Evolutionary conservation across 2,888 invertebrate species (phyloP), one percentile per base, ranked within the genome.

Genomic region (Callyntrura guangdongensis): DNA sequence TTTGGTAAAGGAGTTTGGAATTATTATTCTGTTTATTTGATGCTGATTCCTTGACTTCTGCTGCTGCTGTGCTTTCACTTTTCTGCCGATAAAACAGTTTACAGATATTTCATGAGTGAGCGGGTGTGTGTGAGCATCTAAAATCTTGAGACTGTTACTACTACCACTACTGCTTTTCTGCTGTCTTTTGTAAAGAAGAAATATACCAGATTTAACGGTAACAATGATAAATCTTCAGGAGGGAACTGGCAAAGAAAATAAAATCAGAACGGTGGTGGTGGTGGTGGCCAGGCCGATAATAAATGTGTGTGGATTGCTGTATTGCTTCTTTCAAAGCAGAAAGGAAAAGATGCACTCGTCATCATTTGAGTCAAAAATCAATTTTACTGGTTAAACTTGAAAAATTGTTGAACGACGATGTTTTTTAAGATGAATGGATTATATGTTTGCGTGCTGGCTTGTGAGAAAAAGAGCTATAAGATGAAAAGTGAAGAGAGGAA

Each of bases 361-460:
- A 84, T 64, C 69, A 74, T 56, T 85, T 72, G 79, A 59, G 36
- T 81, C 79, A 59, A 56, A 86, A 86, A 86, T 86, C 86, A 86
- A 86, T 89, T 82, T 88, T 79, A 22, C 49, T 69, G 82, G 59
- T 77, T 64, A 86, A 83, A 86, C 83, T 91, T 86, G 53, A 67
- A 61, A 74, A 61, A 77, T 81, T 81, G 79, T 53, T 59, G 79
- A 59, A 81, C 27, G 4, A 27, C n/a, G 36, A 17, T 36, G n/a
- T 8, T n/a, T n/a, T n/a, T n/a, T 49, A 74, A 74, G 47, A 74
- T 74, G 74, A 74, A 74, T 49, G 49, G 74, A 49, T 20, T 45
- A 45, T 72, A 20, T 11, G 47, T 3, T 74, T n/a, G 74, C n/a
- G 17, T 20, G 47, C 6, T 49, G 17, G 20, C 14, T 22, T 8